Base-by-base conservation (phyloP, 2,888 invertebrate genomes). In the Liodrosophila aerea region DNA sequence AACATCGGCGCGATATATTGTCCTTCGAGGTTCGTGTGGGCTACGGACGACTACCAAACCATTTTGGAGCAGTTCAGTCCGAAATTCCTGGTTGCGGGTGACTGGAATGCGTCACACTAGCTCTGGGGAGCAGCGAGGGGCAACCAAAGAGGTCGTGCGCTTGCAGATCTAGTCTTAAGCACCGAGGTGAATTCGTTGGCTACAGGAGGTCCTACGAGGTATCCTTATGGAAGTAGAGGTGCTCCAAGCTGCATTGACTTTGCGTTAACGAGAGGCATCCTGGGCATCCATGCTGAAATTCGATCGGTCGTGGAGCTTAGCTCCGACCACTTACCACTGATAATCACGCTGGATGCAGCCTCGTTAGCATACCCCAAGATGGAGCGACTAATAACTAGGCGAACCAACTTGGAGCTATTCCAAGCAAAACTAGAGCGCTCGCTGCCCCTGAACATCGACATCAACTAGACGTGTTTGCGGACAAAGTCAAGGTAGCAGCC, bases 31-130 rank as follows among this genome's bases (percentile, higher is more conserved):
- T 37, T 15, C 37, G 4, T 4, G 9, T 37, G 15, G 37, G 9
- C 3, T 37, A 16, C 37, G 1, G 16, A 37, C 9, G 16, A 37
- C 8, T 37, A 16, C 4, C 8, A 16, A 16, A 8, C 7, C 16
- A 37, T 37, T 37, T 15, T 37, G 37, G 16, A 37, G 1, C 16
- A 37, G 16, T 9, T 16, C 7, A 8, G 37, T 16, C n/a, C 16
- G 2, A 37, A 30, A 9, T 3, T 4, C 30, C 1, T 30, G 9
- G 30, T 30, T 4, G 7, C 9, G 9, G 30, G 30, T 1, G 30
- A 44, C 33, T 33, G 15, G 33, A 44, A 44, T 16, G 31, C 33
- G 11, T 30, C 44, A 16, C 33, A 44, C 31, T 44, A 18, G 44
- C 44, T 33, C 1, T 44, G 33, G 33, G 33, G 44, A 16, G 44